Evolutionary conservation across 2,797 vertebrate species (phyloP).

Genomic region (Sebastes iracundus): DNA sequence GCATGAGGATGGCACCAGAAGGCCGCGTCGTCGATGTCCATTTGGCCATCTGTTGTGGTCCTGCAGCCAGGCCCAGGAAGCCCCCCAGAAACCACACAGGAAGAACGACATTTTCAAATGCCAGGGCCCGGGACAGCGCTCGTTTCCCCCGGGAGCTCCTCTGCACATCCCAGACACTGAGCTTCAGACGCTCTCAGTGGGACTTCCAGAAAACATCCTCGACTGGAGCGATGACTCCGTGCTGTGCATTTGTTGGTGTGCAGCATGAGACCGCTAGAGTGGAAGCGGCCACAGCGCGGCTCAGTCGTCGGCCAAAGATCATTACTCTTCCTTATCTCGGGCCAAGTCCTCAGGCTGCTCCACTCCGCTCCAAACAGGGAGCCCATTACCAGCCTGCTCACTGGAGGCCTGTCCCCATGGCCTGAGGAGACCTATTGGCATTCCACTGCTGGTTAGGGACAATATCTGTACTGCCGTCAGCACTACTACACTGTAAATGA

Average conservation of each 20-base stretch:
- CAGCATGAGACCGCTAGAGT: slow-evolving; percentile 47
- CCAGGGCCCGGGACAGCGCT: slow-evolving; percentile 53
- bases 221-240: slow-evolving; percentile 41
- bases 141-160: slow-evolving; percentile 48
- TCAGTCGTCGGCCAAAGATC: slow-evolving; percentile 67
- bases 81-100: slow-evolving; percentile 63
- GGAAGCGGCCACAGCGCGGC: slow-evolving; percentile 64
- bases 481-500: neutral
- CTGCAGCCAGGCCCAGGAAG: slow-evolving; percentile 70
- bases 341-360: slow-evolving; percentile 69
- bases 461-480: slow-evolving; percentile 2
- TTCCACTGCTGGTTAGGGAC: slow-evolving; percentile 33
- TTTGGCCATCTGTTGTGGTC: slow-evolving; percentile 81
- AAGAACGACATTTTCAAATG: slow-evolving; percentile 68
- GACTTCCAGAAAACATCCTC: slow-evolving; percentile 58
- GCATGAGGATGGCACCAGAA: slow-evolving; percentile 81
- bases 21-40: slow-evolving; percentile 80
- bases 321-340: slow-evolving; percentile 64
- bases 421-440: slow-evolving; percentile 45
- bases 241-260: slow-evolving; percentile 64
- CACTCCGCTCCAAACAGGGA: slow-evolving; percentile 48
- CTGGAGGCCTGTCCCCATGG: slow-evolving; percentile 34
- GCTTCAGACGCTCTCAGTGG: slow-evolving; percentile 52
- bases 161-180: slow-evolving; percentile 51
- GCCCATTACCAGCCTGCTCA: slow-evolving; percentile 56